Percentiles rank a stretch among this genome's conserved stretches.
These are phyloP conservation scores for Myotis lucifugus DNA, from an alignment of 2,113 vertebrate genomes.

Conservation along the genomic window DNA sequence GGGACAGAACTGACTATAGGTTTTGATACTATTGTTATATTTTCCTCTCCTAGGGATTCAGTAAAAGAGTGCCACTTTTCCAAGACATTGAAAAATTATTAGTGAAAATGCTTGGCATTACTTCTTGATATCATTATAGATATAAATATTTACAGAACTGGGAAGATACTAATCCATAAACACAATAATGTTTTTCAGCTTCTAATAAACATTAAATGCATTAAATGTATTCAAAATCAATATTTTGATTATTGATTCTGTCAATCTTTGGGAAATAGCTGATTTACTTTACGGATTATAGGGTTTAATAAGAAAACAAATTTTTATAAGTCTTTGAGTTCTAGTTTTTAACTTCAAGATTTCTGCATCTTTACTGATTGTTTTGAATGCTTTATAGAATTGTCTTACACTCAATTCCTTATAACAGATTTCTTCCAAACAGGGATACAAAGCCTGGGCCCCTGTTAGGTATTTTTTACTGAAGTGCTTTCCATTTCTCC, in stretches of 20 bases:
- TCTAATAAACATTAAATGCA: slow-evolving; percentile 78
- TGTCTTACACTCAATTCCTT: slow-evolving; percentile 36
- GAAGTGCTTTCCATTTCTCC: neutral
- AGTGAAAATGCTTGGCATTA: slow-evolving; percentile 72
- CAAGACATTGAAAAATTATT: slow-evolving; percentile 71
- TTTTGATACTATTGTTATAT: slow-evolving; percentile 64
- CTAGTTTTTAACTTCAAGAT: neutral
- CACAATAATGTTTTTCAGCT: slow-evolving; percentile 77
- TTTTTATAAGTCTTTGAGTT: neutral
- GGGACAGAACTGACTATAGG: slow-evolving; percentile 65
- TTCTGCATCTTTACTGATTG: slow-evolving; percentile 47
- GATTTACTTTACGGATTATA: slow-evolving; percentile 71
- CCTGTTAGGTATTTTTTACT: neutral
- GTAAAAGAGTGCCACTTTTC: slow-evolving; percentile 67
- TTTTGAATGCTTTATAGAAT: slow-evolving; percentile 7
- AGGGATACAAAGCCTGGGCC: neutral
- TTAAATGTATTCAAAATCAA: slow-evolving; percentile 73
- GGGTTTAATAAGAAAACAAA: slow-evolving; percentile 47
- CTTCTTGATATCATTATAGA: slow-evolving; percentile 72
- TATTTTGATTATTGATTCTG: slow-evolving; percentile 63
- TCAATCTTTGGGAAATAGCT: slow-evolving; percentile 77
- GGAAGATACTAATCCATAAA: slow-evolving; percentile 79
- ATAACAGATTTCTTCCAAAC: neutral
- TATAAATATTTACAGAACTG: slow-evolving; percentile 81
- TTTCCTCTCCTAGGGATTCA: slow-evolving; percentile 26